phyloP scores from a whole-genome alignment of 2,797 vertebrate species.

The Luscinia megarhynchos region DNA sequence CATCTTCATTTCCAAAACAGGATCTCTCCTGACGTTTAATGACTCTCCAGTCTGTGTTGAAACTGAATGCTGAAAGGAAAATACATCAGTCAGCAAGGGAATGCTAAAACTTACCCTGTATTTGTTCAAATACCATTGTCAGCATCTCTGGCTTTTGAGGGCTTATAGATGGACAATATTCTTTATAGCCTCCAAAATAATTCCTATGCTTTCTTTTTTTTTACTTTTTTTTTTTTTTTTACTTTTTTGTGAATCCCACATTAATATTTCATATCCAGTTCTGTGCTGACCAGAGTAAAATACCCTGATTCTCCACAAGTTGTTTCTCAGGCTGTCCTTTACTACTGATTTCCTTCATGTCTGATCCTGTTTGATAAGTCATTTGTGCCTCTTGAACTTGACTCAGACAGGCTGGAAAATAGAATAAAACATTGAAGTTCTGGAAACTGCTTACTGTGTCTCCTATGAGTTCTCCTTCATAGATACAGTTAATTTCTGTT shows the following conservation, averaged over 20 bases:
- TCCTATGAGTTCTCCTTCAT: neutral
- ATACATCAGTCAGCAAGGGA: constrained; percentile 48
- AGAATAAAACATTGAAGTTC: neutral
- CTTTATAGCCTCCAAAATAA: neutral
- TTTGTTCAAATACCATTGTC: neutral
- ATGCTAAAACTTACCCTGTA: constrained; percentile 4
- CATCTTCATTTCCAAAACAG: constrained; percentile 42
- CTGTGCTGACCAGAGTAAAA: neutral
- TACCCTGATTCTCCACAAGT: neutral
- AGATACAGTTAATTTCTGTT: neutral
- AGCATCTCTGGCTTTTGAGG: constrained; percentile 23
- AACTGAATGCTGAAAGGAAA: constrained; percentile 50
- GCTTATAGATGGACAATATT: neutral
- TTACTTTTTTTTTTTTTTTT: neutral
- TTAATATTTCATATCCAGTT: neutral
- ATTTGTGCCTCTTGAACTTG: constrained; percentile 6
- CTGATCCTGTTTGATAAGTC: neutral
- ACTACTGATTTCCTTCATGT: neutral
- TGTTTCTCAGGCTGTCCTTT: neutral
- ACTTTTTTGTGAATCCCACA: neutral
- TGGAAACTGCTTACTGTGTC: neutral
- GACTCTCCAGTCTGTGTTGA: constrained; percentile 53
- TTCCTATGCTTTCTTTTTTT: neutral
- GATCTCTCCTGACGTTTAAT: constrained; percentile 39
- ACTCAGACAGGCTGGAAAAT: neutral